Percentiles rank a stretch among this genome's conserved stretches.
Evolutionary conservation across 2,888 invertebrate genomes (phyloP).

Genomic region (Noctua janthina): DNA sequence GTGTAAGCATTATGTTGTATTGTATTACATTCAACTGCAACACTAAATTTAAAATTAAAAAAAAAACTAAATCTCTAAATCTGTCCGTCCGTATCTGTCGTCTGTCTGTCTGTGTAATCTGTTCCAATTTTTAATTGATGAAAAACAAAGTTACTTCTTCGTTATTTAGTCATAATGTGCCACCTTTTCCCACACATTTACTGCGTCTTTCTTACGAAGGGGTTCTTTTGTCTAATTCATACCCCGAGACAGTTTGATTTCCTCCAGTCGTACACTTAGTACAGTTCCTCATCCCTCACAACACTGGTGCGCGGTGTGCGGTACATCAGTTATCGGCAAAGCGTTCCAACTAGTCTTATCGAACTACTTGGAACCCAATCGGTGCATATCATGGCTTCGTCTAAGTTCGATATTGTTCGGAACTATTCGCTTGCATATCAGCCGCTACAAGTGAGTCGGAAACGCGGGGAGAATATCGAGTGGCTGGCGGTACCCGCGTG

Average conservation of each 20-base stretch:
- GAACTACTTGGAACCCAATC: slow-evolving; percentile 48
- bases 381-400: slow-evolving; percentile 53
- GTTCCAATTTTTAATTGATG: too few species aligned
- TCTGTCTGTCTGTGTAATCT: too few species aligned
- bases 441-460: slow-evolving; percentile 33
- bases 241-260: background rate
- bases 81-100: too few species aligned
- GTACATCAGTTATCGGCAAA: slow-evolving; percentile 56
- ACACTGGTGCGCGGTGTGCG: slow-evolving; percentile 1
- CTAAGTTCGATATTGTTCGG: slow-evolving; percentile 54
- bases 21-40: too few species aligned
- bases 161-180: background rate
- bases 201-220: too few species aligned
- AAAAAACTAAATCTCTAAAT: too few species aligned
- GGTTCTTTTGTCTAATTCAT: background rate
- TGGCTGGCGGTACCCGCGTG: slow-evolving; percentile 7
- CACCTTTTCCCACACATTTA: background rate
- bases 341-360: slow-evolving; percentile 54
- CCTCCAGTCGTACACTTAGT: background rate
- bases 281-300: slow-evolving; percentile 19
- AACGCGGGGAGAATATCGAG: slow-evolving; percentile 45
- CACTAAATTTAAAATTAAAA: too few species aligned
- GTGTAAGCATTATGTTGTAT: too few species aligned
- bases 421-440: slow-evolving; percentile 60
- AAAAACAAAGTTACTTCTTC: too few species aligned